Evolutionary conservation across 2,888 invertebrate species (phyloP), one percentile per base, ranked within the genome.

Genomic region (Podabrus alpinus): DNA sequence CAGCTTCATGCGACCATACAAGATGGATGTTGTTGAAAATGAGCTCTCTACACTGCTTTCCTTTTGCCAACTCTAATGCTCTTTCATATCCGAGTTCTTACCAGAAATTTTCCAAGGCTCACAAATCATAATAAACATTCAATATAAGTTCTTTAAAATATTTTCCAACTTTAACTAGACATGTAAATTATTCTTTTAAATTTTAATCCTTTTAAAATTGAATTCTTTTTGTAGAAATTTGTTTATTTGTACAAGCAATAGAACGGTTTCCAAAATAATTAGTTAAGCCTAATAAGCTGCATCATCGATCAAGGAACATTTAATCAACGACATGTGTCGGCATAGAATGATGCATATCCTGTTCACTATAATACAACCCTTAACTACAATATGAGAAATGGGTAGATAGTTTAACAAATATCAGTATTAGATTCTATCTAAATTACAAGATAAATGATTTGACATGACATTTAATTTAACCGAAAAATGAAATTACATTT

Each of bases 1-100:
- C 86, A 83, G 83, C 84, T 83, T 83, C 82, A 82, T 83, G 83
- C 82, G 83, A 85, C 85, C 85, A 85, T 85, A 84, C 84, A 86
- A 86, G 86, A 86, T 85, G 84, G 82, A 86, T 86, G 85, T 82
- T 83, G 84, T 83, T 82, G 82, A 82, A 86, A 86, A 86, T 86
- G 86, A 86, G 85, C 84, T 85, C 83, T 83, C 83, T 81, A 75
- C 81, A 80, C 79, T 77, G 76, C 71, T 78, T 75, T 75, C 70
- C 74, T 72, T 76, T 74, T 71, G 69, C 74, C 72, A 77, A 75
- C 68, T 72, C 74, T 45, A 69, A 59, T 72, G 75, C 69, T 73
- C 66, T 78, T 74, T 74, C 69, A 76, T 72, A 77, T 78, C 74
- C 74, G 67, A 73, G 70, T 78, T 72, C 76, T 76, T 76, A 78